phyloP scores from a whole-genome alignment of 2,888 invertebrate species.

The Deilephila elpenor region DNA sequence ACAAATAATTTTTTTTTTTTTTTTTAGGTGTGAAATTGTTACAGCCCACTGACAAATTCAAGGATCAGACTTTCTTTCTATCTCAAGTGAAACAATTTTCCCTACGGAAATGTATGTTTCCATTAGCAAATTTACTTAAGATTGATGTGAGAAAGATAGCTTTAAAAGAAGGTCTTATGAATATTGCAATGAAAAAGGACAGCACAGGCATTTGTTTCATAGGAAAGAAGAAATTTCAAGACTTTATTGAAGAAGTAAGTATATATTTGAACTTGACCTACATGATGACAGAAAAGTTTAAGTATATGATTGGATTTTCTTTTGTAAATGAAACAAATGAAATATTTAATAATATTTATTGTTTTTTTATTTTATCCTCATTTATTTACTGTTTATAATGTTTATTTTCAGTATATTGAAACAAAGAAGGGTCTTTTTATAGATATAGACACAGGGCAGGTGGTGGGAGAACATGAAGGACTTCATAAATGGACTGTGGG shows the following conservation, averaged over 20 bases:
- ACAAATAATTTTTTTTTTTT: background rate
- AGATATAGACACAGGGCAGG: conserved; percentile 90
- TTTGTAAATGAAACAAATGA: too few species aligned
- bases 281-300: too few species aligned
- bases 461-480: conserved; percentile 93
- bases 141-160: conserved; percentile 92
- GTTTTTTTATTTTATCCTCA: background rate
- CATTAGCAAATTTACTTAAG: conserved; percentile 92
- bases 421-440: conserved; percentile 91
- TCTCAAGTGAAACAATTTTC: conserved; percentile 92
- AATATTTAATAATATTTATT: background rate
- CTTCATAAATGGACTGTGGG: conserved; percentile 97
- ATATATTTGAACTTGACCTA: background rate
- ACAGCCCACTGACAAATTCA: conserved; percentile 88
- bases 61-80: conserved; percentile 98
- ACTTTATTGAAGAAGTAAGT: conserved; percentile 94
- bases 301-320: too few species aligned
- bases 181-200: conserved; percentile 90
- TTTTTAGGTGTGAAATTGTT: conserved; percentile 88
- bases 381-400: background rate
- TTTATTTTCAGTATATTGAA: conserved; percentile 89
- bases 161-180: conserved; percentile 85
- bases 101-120: conserved; percentile 94
- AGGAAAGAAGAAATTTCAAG: conserved; percentile 93
- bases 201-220: conserved; percentile 99